These are phyloP conservation scores for Albula goreensis DNA, from an alignment of 2,113 vertebrate species.

Conservation along the genomic window DNA sequence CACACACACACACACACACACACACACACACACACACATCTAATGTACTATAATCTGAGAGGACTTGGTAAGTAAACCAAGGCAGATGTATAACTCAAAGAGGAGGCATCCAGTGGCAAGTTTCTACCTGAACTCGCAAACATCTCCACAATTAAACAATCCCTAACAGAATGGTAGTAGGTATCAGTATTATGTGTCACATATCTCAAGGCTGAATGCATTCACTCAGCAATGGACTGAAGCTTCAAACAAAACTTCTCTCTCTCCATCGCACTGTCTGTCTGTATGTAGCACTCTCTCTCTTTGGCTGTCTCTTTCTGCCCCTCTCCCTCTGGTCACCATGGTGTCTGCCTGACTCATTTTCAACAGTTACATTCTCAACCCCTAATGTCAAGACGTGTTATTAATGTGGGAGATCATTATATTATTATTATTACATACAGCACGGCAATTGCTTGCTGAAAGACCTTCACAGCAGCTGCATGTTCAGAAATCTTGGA, in stretches of 20 bases:
- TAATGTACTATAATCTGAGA: not conserved
- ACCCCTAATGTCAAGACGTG: conserved; percentile 48
- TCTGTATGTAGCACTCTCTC: not conserved
- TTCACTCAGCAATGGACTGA: not conserved
- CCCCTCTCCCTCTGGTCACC: not conserved
- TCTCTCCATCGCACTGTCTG: no score
- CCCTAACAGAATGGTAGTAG: not conserved
- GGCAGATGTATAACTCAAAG: conserved; percentile 1
- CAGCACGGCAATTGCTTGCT: conserved; percentile 21
- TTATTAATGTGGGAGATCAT: conserved; percentile 49
- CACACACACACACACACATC: no score
- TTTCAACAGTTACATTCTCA: not conserved
- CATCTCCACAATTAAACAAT: not conserved
- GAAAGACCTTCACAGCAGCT: not conserved
- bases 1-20: not conserved
- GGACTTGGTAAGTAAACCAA: not conserved
- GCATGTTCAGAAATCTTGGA: conserved; percentile 2
- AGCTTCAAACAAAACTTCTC: not conserved
- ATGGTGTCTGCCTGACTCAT: conserved; percentile 18
- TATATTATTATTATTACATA: conserved; percentile 26
- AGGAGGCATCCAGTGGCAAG: not conserved
- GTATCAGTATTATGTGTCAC: not conserved
- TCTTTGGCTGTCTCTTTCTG: not conserved
- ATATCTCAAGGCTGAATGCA: not conserved
- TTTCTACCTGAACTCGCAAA: not conserved